phyloP scores from a whole-genome alignment of 2,888 invertebrate species.

The Cryptocephalus moraei region DNA sequence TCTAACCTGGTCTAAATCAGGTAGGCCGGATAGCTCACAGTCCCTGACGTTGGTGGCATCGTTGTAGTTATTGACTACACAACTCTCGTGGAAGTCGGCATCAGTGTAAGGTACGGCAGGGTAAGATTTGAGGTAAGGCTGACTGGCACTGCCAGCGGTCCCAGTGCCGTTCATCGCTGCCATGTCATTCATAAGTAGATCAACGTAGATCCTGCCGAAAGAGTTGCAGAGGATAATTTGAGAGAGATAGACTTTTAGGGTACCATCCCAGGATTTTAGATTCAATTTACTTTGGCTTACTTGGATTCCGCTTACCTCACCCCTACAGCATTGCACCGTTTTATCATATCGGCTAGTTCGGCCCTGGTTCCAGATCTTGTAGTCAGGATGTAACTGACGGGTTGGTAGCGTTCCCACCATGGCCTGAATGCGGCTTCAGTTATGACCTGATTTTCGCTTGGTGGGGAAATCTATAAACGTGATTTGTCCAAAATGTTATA shows the following conservation, averaged over 20 bases:
- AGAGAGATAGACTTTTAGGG: too few relatives aligned
- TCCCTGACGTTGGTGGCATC: slow-evolving; percentile 49
- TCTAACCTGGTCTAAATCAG: slow-evolving; percentile 22
- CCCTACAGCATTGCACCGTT: slow-evolving; percentile 66
- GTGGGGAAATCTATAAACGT: slow-evolving; percentile 54
- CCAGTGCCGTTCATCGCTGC: slow-evolving; percentile 47
- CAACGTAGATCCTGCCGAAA: slow-evolving; percentile 53
- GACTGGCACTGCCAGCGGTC: slow-evolving; percentile 47
- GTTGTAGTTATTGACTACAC: slow-evolving; percentile 55
- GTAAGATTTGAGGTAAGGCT: slow-evolving; percentile 36
- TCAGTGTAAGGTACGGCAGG: slow-evolving; percentile 55
- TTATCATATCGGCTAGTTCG: slow-evolving; percentile 67
- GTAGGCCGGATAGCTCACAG: slow-evolving; percentile 41
- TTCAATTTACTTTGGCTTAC: too few relatives aligned
- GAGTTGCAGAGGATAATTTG: background rate
- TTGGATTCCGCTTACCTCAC: slow-evolving; percentile 21
- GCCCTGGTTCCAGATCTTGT: slow-evolving; percentile 68
- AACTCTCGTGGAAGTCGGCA: slow-evolving; percentile 59
- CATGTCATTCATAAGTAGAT: slow-evolving; percentile 71
- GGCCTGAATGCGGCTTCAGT: slow-evolving; percentile 41
- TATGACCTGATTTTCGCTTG: slow-evolving; percentile 59
- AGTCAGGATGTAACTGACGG: slow-evolving; percentile 63
- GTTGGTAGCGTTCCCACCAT: slow-evolving; percentile 87
- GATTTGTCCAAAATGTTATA: too few relatives aligned
- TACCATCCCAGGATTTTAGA: too few relatives aligned